Evolutionary conservation across 2,113 vertebrate genomes (phyloP).

Genomic region (Halcyon malimbica): DNA sequence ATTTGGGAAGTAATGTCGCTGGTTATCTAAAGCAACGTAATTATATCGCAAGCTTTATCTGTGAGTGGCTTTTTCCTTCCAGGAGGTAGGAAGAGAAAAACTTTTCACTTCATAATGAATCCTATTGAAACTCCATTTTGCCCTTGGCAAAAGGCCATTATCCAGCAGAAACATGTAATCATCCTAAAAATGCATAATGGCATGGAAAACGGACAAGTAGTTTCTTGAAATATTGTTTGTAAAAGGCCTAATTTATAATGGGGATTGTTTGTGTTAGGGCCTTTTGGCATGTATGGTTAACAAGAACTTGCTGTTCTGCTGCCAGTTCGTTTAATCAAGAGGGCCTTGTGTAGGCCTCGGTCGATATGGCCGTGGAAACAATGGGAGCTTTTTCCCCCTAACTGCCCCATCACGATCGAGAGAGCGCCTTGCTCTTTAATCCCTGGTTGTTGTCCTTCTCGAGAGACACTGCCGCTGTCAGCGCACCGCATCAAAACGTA

Average conservation of each 20-base stretch:
- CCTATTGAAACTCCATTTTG: conserved; percentile 75
- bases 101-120: conserved; percentile 78
- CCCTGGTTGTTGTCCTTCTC: conserved; percentile 35
- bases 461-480: conserved; percentile 57
- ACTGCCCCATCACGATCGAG: conserved; percentile 28
- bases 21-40: conserved; percentile 75
- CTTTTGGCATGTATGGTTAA: conserved; percentile 64
- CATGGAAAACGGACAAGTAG: conserved; percentile 84
- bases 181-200: conserved; percentile 87
- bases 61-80: conserved; percentile 78
- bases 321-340: conserved; percentile 69
- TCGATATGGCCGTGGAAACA: conserved; percentile 47
- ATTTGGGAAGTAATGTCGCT: conserved; percentile 69
- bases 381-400: conserved; percentile 31
- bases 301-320: conserved; percentile 71
- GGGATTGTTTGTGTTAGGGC: conserved; percentile 72
- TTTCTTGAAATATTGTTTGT: conserved; percentile 79
- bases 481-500: conserved; percentile 50
- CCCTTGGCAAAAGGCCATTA: conserved; percentile 86
- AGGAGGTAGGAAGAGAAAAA: conserved; percentile 73
- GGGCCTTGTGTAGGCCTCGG: conserved; percentile 43
- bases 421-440: conserved; percentile 56
- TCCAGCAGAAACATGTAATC: conserved; percentile 90
- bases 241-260: conserved; percentile 76
- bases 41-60: conserved; percentile 77